These are phyloP conservation scores for Darwinula stevensoni DNA, from an alignment of 2,888 invertebrate genomes.

Conservation along the genomic window DNA sequence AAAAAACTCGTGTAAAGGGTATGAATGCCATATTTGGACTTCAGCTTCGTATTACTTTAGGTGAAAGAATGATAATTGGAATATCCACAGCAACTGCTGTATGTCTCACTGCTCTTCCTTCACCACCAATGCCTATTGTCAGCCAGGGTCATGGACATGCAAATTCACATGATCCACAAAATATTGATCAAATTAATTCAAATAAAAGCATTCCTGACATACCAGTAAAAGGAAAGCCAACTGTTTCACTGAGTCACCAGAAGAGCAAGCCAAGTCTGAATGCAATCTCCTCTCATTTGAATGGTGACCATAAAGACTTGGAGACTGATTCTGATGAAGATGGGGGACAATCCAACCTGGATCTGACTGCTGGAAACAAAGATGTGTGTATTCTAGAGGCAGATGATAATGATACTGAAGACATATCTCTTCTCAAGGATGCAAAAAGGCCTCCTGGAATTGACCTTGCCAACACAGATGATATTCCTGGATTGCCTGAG, in stretches of 20 bases:
- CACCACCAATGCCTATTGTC: constrained; percentile 37
- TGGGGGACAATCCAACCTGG: constrained; percentile 28
- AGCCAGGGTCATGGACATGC: too few relatives aligned
- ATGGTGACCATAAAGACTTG: constrained; percentile 4
- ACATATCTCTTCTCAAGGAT: too few relatives aligned
- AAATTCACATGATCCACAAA: too few relatives aligned
- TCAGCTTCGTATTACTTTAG: constrained; percentile 40
- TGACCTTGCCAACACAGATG: too few relatives aligned
- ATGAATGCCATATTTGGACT: constrained; percentile 72
- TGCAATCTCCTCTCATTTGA: neutral
- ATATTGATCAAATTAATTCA: too few relatives aligned
- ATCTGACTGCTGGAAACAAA: constrained; percentile 38
- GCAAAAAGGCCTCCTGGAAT: too few relatives aligned
- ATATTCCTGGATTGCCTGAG: too few relatives aligned
- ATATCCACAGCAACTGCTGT: constrained; percentile 66
- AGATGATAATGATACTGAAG: too few relatives aligned
- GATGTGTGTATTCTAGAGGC: constrained; percentile 51
- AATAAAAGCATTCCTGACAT: constrained; percentile 19
- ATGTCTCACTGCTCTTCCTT: constrained; percentile 41
- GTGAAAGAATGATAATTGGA: constrained; percentile 59
- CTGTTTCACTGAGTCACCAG: constrained; percentile 29
- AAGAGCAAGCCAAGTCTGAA: constrained; percentile 12
- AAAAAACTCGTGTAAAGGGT: constrained; percentile 68
- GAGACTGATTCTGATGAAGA: constrained; percentile 35
- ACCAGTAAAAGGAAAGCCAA: constrained; percentile 20